Conservation (phyloP, 2,797 vertebrate species). For the Leucoraja ocellata region DNA sequence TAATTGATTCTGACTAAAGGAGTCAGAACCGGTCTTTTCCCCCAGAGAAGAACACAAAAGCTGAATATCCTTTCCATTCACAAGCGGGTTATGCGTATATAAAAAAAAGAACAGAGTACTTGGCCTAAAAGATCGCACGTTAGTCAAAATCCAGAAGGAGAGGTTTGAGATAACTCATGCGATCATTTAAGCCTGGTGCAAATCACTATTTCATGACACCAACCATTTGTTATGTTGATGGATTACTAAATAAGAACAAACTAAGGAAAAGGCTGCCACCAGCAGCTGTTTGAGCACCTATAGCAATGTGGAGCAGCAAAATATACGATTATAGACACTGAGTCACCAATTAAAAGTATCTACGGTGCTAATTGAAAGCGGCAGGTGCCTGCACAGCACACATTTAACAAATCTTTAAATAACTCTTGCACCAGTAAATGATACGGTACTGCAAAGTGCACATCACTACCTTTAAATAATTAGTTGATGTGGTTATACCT, state of each 20-base stretch:
- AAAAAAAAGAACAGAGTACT: slow-evolving; percentile 51
- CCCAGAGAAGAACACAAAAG: slow-evolving; percentile 50
- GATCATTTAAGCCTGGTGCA: slow-evolving; percentile 26
- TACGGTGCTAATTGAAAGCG: slow-evolving; percentile 32
- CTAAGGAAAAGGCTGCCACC: slow-evolving; percentile 24
- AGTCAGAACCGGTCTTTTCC: slow-evolving; percentile 58
- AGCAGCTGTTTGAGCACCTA: slow-evolving; percentile 37
- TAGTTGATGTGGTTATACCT: background rate
- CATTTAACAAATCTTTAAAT: slow-evolving; percentile 37
- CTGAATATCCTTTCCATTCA: slow-evolving; percentile 55
- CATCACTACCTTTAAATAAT: slow-evolving; percentile 27
- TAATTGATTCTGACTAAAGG: slow-evolving; percentile 65
- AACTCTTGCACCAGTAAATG: slow-evolving; percentile 32
- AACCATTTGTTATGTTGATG: slow-evolving; percentile 36
- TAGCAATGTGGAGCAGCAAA: slow-evolving; percentile 30
- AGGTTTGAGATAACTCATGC: slow-evolving; percentile 28
- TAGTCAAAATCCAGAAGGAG: slow-evolving; percentile 42
- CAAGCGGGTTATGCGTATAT: slow-evolving; percentile 41
- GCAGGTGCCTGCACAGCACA: slow-evolving; percentile 17
- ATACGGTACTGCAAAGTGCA: slow-evolving; percentile 2
- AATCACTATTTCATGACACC: slow-evolving; percentile 31
- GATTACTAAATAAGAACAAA: slow-evolving; percentile 28
- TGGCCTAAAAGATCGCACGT: slow-evolving; percentile 48
- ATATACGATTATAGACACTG: background rate
- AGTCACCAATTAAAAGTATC: slow-evolving; percentile 30